A percentile compares a stretch with the other conserved stretches of the same genome.
Evolutionary conservation across 2,113 vertebrate genomes (phyloP).

Genomic region (Holacanthus passer): DNA sequence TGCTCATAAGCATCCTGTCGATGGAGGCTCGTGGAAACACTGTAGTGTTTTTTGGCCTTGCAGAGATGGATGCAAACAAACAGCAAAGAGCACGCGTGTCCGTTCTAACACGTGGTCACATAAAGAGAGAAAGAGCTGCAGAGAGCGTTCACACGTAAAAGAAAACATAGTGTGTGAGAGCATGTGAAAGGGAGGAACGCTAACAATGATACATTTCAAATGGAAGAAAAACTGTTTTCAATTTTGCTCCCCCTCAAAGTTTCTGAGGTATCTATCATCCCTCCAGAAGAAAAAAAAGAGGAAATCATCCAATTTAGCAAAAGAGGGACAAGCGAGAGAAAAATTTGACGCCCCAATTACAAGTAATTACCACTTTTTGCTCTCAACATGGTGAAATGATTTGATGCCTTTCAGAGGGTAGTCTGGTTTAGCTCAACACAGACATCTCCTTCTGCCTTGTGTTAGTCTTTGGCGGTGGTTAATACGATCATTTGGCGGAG

Average conservation of each 20-base stretch:
- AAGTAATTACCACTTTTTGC: constrained; percentile 99
- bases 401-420: constrained; percentile 96
- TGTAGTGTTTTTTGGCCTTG: neutral
- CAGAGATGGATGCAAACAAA: neutral
- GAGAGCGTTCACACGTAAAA: constrained; percentile 64
- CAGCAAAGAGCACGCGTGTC: neutral
- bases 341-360: constrained; percentile 97
- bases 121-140: neutral
- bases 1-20: constrained; percentile 16
- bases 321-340: constrained; percentile 81
- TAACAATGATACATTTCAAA: constrained; percentile 90
- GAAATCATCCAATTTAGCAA: constrained; percentile 92
- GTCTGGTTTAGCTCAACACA: constrained; percentile 99
- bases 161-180: constrained; percentile 58
- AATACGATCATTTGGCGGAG: constrained; percentile 89
- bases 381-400: constrained; percentile 99
- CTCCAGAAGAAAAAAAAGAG: constrained; percentile 89
- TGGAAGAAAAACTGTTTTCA: constrained; percentile 95
- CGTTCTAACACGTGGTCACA: neutral
- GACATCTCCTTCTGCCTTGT: constrained; percentile 94
- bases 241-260: constrained; percentile 87
- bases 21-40: constrained; percentile 1
- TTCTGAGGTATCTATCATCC: constrained; percentile 92
- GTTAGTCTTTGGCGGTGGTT: constrained; percentile 93
- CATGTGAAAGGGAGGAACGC: constrained; percentile 78